Percentiles rank a stretch among this genome's conserved stretches.
phyloP scores from a whole-genome alignment of 2,113 vertebrate genomes.

The Sinocyclocheilus maitianheensis region DNA sequence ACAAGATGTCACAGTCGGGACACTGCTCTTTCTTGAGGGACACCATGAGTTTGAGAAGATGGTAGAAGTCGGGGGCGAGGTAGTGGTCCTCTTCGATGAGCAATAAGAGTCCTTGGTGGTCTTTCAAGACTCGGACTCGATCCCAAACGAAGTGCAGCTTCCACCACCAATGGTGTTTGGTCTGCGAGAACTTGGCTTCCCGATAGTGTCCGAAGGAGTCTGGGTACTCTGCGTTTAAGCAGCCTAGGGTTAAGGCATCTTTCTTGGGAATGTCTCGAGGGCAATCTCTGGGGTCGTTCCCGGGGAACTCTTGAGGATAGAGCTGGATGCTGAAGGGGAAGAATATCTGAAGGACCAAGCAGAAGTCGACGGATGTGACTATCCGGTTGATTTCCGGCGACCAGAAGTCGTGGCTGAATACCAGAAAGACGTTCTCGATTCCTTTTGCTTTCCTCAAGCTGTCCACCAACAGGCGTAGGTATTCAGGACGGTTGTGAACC shows the following conservation, averaged over 20 bases:
- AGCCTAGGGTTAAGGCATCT: slow-evolving; percentile 87
- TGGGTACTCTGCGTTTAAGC: slow-evolving; percentile 94
- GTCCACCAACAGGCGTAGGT: slow-evolving; percentile 86
- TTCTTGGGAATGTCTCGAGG: slow-evolving; percentile 87
- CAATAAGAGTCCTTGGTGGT: slow-evolving; percentile 84
- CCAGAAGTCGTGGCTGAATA: slow-evolving; percentile 97
- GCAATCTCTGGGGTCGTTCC: slow-evolving; percentile 92
- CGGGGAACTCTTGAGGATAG: slow-evolving; percentile 94
- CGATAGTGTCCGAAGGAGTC: slow-evolving; percentile 97
- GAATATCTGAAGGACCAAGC: slow-evolving; percentile 94
- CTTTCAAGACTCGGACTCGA: slow-evolving; percentile 81
- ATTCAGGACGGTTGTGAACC: slow-evolving; percentile 91
- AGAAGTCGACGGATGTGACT: slow-evolving; percentile 88
- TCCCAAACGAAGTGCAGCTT: slow-evolving; percentile 98
- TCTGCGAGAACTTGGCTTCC: slow-evolving; percentile 94
- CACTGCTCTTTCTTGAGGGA: slow-evolving; percentile 81
- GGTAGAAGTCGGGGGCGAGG: slow-evolving; percentile 89
- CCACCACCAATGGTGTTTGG: slow-evolving; percentile 99
- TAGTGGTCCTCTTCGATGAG: slow-evolving; percentile 96
- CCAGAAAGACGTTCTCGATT: slow-evolving; percentile 84
- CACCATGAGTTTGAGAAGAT: slow-evolving; percentile 85
- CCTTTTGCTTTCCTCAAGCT: slow-evolving; percentile 84
- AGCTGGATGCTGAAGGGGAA: slow-evolving; percentile 98
- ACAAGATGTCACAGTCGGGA: slow-evolving; percentile 89
- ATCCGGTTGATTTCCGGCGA: slow-evolving; percentile 90